Evolutionary conservation across 2,113 vertebrate species (phyloP).

Genomic region (Falcunculus frontatus): DNA sequence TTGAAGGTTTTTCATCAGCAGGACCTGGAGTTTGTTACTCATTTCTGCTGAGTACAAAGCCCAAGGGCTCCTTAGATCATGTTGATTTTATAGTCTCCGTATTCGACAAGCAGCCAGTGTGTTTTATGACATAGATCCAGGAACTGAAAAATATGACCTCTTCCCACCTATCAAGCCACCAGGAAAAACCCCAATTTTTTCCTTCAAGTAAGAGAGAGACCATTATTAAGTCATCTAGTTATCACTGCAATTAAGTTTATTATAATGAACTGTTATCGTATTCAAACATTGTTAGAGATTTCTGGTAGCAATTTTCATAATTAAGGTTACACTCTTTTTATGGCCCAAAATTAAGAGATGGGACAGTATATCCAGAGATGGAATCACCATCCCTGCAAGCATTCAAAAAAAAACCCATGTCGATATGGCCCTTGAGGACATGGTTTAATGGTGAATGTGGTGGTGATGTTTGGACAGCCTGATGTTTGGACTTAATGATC

Average conservation of each 20-base stretch:
- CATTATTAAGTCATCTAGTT: background rate
- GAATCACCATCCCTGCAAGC: background rate
- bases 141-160: background rate
- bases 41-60: background rate
- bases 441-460: background rate
- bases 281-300: background rate
- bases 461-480: background rate
- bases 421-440: background rate
- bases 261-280: background rate
- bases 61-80: background rate
- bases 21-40: background rate
- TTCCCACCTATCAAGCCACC: background rate
- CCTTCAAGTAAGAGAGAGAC: background rate
- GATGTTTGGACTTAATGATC: background rate
- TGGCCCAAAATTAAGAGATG: background rate
- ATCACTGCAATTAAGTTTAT: background rate
- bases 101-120: background rate
- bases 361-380: background rate
- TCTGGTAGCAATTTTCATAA: background rate
- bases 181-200: background rate
- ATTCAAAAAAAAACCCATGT: background rate
- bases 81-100: background rate
- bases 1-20: background rate
- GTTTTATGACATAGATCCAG: background rate
- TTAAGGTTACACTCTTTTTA: background rate